These are phyloP conservation scores for Phycodurus eques DNA, from an alignment of 2,113 vertebrate genomes.

Conservation along the genomic window DNA sequence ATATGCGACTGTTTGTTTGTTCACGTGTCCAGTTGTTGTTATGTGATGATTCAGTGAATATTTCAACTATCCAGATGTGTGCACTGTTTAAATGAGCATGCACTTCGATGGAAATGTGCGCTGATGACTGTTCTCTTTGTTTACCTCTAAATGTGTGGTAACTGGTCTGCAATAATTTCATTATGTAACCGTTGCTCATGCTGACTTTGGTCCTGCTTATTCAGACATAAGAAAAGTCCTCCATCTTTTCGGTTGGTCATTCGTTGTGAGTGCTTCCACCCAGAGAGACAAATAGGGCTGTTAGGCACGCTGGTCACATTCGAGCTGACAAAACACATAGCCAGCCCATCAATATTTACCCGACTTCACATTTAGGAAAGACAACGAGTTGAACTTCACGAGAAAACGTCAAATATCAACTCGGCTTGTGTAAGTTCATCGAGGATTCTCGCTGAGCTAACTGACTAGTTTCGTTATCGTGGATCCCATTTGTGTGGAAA, in stretches of 20 bases:
- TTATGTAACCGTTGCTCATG: conserved; percentile 26
- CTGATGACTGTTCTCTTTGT: background rate
- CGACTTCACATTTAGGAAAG: conserved; percentile 35
- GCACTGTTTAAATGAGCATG: background rate
- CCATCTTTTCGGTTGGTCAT: conserved; percentile 27
- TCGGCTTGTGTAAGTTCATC: conserved; percentile 31
- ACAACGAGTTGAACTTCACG: conserved; percentile 22
- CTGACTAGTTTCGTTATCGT: conserved; percentile 42
- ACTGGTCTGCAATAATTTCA: conserved; percentile 8
- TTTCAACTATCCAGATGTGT: background rate
- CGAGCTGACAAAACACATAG: conserved; percentile 46
- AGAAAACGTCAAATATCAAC: conserved; percentile 34
- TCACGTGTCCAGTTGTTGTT: background rate
- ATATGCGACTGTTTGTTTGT: background rate
- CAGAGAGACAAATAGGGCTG: conserved; percentile 25
- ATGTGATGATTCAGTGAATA: background rate
- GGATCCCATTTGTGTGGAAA: conserved; percentile 45
- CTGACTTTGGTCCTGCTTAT: conserved; percentile 16
- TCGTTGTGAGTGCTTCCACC: conserved; percentile 14
- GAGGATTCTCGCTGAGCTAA: conserved; percentile 37
- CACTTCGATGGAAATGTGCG: background rate
- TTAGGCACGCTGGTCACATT: conserved; percentile 49
- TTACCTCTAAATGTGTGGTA: background rate
- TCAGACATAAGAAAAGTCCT: conserved; percentile 14
- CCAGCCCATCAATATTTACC: conserved; percentile 45